Evolutionary conservation across 2,797 vertebrate species (phyloP), one percentile per base, ranked within the genome.

Genomic region (Enteromius mattozi): DNA sequence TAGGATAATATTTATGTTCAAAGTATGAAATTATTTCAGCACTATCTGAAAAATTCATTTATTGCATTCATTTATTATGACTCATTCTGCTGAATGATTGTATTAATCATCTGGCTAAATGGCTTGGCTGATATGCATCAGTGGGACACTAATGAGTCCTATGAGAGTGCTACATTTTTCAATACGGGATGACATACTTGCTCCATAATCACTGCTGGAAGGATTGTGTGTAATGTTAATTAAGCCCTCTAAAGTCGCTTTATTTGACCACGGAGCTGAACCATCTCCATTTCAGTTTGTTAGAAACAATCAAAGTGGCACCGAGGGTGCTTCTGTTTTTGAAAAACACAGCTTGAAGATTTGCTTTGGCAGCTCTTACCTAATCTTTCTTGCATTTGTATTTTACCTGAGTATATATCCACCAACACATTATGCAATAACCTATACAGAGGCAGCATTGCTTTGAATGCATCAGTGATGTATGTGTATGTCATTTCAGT

Each of bases 121-220:
- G 66, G 40, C 45, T 63, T 59, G 63, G 21, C 59, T 65, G 80
- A 85, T 80, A 85, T 65, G 75, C 61, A 69, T 42, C 47, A 27
- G 49, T 82, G 59, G 82, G 85, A 86, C 54, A 71, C 68, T 90
- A 89, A 91, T 86, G 63, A 83, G 66, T 86, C 72, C 88, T 87
- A 86, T 78, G 81, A 86, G 85, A 74, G 80, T 59, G 68, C 84
- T 86, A 86, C 45, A 72, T 85, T 71, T 79, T 74, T 82, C 86
- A 81, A 45, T 69, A 78, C 27, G 17, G 45, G 65, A 49, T 61
- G 61, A 76, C 54, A 69, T 80, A 68, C 37, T 49, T 77, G 69
- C 78, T 63, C 37, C 37, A 77, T 45, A 81, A 78, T 59, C 66
- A 56, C 37, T 77, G 69, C 12, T 66, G 74, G 70, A 81, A 72